These are phyloP conservation scores for Polypterus bichir DNA, from an alignment of 2,113 vertebrate species.

Conservation along the genomic window DNA sequence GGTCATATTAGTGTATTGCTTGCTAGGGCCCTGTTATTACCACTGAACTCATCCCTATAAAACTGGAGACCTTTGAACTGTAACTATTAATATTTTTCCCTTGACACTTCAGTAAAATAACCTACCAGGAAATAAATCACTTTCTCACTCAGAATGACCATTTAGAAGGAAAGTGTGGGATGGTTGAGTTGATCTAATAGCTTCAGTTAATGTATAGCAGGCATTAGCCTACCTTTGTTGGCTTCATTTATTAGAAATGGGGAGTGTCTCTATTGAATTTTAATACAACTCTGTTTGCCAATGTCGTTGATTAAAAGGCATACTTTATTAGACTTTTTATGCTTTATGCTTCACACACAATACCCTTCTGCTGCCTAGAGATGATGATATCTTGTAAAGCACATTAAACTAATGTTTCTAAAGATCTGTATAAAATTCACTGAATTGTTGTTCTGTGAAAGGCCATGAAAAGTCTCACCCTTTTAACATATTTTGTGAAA, in stretches of 20 bases:
- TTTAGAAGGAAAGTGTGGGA: constrained; percentile 20
- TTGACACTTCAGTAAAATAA: constrained; percentile 11
- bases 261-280: constrained; percentile 39
- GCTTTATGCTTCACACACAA: constrained; percentile 83
- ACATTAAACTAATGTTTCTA: constrained; percentile 79
- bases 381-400: constrained; percentile 75
- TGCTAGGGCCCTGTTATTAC: too few relatives aligned
- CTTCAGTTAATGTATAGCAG: constrained; percentile 33
- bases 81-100: constrained; percentile 11
- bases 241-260: constrained; percentile 46
- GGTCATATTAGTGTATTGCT: too few relatives aligned
- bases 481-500: constrained; percentile 48
- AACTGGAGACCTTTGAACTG: constrained; percentile 8
- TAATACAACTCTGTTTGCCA: constrained; percentile 45
- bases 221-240: constrained; percentile 32
- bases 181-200: constrained; percentile 30
- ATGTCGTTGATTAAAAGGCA: constrained; percentile 79
- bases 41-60: neutral
- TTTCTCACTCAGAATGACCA: constrained; percentile 14
- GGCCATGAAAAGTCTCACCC: constrained; percentile 64
- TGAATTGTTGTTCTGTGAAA: constrained; percentile 63
- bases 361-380: constrained; percentile 73
- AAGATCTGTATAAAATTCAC: constrained; percentile 71
- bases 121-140: constrained; percentile 17
- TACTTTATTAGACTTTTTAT: constrained; percentile 85